Conservation (phyloP, 2,888 invertebrate species). For the Cosmorhoe ocellata region DNA sequence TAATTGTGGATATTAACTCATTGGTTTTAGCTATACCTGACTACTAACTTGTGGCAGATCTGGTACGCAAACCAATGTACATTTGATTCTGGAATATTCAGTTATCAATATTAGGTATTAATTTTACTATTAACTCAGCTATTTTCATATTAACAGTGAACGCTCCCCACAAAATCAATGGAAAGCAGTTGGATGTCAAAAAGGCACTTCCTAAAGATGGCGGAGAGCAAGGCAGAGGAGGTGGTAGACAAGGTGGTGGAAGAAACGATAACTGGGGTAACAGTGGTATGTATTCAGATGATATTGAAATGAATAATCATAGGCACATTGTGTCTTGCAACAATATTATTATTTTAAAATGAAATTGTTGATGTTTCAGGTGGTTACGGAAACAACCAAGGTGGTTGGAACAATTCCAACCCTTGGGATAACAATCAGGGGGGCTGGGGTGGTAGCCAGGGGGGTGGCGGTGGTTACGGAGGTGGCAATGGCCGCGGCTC, state of each 20-base stretch:
- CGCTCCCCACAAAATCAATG: slow-evolving; percentile 92
- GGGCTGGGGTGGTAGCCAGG: slow-evolving; percentile 68
- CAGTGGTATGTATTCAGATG: slow-evolving; percentile 35
- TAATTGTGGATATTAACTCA: slow-evolving; percentile 74
- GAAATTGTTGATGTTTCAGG: slow-evolving; percentile 50
- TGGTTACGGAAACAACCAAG: slow-evolving; percentile 81
- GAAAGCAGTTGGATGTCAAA: slow-evolving; percentile 95
- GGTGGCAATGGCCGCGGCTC: slow-evolving; percentile 78
- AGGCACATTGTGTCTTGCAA: slow-evolving; percentile 3
- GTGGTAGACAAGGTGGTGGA: slow-evolving; percentile 76
- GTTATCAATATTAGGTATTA: no score
- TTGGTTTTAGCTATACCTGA: slow-evolving; percentile 79
- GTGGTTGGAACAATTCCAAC: slow-evolving; percentile 80
- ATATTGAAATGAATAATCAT: no score
- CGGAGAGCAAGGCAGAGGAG: slow-evolving; percentile 80
- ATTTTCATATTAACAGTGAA: slow-evolving; percentile 82
- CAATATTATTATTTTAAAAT: slow-evolving; percentile 24
- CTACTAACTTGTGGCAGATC: slow-evolving; percentile 53
- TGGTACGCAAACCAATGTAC: slow-evolving; percentile 78
- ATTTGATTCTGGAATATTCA: slow-evolving; percentile 25
- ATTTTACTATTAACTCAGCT: not conserved
- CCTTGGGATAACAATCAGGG: slow-evolving; percentile 82
- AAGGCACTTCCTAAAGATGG: slow-evolving; percentile 95
- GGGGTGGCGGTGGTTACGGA: slow-evolving; percentile 63
- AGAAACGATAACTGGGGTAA: slow-evolving; percentile 68